Conservation (phyloP, 2,113 vertebrate species). For the Sinosuthora webbiana region DNA sequence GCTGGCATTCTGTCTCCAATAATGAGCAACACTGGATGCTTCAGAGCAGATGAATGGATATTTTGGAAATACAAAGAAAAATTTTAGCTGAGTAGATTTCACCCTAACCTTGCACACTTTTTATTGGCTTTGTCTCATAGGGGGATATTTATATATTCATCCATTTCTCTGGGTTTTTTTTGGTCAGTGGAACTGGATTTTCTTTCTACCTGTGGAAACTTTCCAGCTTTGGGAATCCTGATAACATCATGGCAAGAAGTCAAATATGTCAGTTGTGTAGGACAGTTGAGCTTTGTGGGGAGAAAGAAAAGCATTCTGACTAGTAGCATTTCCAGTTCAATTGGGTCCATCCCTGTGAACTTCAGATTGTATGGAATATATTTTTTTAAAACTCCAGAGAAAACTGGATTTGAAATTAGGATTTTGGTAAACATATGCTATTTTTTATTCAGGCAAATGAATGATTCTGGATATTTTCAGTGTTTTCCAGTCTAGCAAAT, state of each 20-base stretch:
- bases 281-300: background rate
- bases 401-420: background rate
- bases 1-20: background rate
- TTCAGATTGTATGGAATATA: background rate
- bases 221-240: background rate
- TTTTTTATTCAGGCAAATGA: background rate
- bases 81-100: background rate
- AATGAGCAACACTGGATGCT: background rate
- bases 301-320: background rate
- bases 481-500: background rate
- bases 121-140: background rate
- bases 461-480: background rate
- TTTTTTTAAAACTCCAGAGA: background rate
- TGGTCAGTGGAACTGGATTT: background rate
- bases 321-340: background rate
- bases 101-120: background rate
- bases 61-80: background rate
- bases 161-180: background rate
- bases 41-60: background rate
- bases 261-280: background rate
- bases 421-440: background rate
- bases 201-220: background rate
- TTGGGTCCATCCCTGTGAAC: background rate
- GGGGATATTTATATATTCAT: background rate
- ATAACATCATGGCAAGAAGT: background rate